These are phyloP conservation scores for Porites evermanni DNA, from an alignment of 92 coral and sea anemone genomes.

Conservation along the genomic window DNA sequence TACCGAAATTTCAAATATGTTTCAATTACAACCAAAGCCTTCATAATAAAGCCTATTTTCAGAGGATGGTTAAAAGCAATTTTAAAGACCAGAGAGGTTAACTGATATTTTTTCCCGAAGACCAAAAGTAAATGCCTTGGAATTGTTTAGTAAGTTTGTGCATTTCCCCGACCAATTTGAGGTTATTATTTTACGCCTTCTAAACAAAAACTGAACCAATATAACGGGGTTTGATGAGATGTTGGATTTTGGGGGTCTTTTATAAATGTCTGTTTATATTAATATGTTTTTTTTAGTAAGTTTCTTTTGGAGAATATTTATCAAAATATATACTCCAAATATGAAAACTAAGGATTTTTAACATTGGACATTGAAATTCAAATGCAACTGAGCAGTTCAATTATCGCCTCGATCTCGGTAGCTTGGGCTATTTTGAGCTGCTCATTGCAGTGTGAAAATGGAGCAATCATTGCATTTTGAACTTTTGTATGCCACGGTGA, in stretches of 20 bases:
- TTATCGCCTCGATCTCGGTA: not conserved
- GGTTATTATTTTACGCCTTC: not conserved
- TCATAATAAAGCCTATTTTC: not conserved
- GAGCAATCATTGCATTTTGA: not conserved
- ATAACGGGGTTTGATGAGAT: not conserved
- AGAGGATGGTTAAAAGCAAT: not conserved
- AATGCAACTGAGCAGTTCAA: not conserved
- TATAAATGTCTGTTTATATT: not conserved
- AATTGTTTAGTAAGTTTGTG: not conserved
- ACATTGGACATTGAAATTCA: not conserved
- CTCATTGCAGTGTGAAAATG: not conserved
- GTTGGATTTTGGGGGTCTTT: not conserved
- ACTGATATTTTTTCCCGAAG: not conserved
- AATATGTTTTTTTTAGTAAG: not conserved
- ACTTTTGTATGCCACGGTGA: not conserved
- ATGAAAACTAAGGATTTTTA: not conserved
- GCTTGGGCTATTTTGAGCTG: not conserved
- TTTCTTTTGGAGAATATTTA: too few relatives aligned
- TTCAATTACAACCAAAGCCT: not conserved
- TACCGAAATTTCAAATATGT: too few relatives aligned
- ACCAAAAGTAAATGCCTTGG: too few relatives aligned
- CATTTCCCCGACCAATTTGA: not conserved
- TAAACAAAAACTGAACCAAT: slow-evolving; percentile 5
- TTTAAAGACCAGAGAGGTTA: not conserved
- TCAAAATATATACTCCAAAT: not conserved